These are phyloP conservation scores for Neopipo cinnamomea DNA, from an alignment of 2,113 vertebrate genomes.

Conservation along the genomic window DNA sequence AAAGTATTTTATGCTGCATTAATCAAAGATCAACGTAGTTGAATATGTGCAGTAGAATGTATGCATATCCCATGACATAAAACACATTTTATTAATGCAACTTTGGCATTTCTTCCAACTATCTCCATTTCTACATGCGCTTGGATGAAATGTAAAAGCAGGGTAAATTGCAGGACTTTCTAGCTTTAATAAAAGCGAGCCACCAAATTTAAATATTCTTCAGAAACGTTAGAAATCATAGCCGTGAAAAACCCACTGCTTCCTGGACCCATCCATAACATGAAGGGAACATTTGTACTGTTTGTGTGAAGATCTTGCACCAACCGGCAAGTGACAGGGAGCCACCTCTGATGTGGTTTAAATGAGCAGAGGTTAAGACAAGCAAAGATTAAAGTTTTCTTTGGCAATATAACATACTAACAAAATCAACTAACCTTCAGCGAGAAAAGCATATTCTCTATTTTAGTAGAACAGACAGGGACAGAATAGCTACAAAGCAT, in stretches of 20 bases:
- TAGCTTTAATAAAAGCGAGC: not conserved
- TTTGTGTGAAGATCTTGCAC: not conserved
- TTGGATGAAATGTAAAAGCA: not conserved
- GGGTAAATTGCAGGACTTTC: not conserved
- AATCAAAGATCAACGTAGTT: not conserved
- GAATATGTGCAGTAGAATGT: not conserved
- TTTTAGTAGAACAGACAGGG: not conserved
- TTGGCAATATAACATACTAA: not conserved
- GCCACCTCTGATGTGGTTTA: not conserved
- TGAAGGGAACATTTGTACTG: not conserved
- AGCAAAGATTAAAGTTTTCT: not conserved
- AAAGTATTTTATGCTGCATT: not conserved
- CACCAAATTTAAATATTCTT: not conserved
- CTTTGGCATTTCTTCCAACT: not conserved
- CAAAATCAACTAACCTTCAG: not conserved
- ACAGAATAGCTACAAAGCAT: not conserved
- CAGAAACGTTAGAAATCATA: not conserved
- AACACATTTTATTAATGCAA: not conserved
- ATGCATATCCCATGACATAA: not conserved
- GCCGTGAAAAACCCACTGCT: not conserved
- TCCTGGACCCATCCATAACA: accelerated
- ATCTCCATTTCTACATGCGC: not conserved
- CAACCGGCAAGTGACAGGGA: not conserved
- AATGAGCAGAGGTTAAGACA: not conserved
- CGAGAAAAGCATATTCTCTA: not conserved